Conservation (phyloP, 1,140 invertebrate genomes). For the Pseudomyrmex gracilis region DNA sequence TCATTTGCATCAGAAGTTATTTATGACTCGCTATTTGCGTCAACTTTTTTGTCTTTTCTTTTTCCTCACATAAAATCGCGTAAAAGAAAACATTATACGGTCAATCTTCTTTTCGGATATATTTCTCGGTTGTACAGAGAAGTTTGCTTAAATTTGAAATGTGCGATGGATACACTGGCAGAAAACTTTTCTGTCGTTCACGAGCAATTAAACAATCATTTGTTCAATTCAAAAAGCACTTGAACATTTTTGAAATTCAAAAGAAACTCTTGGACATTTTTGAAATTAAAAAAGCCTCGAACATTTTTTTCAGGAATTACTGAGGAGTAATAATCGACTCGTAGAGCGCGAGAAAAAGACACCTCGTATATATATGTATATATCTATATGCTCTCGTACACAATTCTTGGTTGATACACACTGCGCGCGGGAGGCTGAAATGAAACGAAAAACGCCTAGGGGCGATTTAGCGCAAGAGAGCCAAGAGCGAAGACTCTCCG, state of each 20-base stretch:
- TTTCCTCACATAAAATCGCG: too few species aligned
- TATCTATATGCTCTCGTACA: slow-evolving; percentile 3
- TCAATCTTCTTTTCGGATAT: too few species aligned
- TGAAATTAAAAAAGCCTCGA: neutral
- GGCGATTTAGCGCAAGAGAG: slow-evolving; percentile 68
- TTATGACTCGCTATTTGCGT: neutral
- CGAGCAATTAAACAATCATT: too few species aligned
- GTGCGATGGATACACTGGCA: too few species aligned
- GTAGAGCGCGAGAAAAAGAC: neutral
- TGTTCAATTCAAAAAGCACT: too few species aligned
- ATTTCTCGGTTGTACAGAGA: too few species aligned
- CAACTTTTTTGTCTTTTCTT: too few species aligned
- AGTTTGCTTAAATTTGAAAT: too few species aligned
- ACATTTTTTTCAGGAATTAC: neutral
- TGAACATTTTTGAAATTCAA: neutral
- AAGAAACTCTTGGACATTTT: neutral
- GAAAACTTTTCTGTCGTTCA: too few species aligned
- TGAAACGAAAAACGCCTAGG: slow-evolving; percentile 82
- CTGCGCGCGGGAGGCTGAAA: slow-evolving; percentile 73
- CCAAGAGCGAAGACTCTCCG: slow-evolving; percentile 62
- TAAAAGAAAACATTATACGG: too few species aligned
- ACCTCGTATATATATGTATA: slow-evolving; percentile 4
- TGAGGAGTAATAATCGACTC: too few species aligned
- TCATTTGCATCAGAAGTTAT: neutral
- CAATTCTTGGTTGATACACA: slow-evolving; percentile 36